phyloP scores from a whole-genome alignment of 2,113 vertebrate species.

The Chionis minor region DNA sequence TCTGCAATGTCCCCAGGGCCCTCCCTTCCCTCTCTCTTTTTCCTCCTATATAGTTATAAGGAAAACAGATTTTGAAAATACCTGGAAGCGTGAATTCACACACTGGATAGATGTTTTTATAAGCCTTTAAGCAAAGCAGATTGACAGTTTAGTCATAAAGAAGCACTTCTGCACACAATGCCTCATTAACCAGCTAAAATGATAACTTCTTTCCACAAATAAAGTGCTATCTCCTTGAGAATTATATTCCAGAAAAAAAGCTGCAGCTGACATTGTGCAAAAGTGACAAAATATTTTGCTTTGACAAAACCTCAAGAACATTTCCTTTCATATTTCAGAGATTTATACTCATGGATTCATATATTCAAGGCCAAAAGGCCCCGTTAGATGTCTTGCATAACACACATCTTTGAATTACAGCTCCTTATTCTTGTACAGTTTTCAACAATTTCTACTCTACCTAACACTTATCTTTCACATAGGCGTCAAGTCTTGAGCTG shows the following conservation, averaged over 20 bases:
- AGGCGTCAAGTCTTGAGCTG: background rate
- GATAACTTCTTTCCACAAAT: background rate
- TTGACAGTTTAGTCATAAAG: conserved; percentile 15
- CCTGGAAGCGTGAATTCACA: background rate
- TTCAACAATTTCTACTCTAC: background rate
- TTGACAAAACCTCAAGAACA: background rate
- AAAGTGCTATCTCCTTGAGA: background rate
- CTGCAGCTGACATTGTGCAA: background rate
- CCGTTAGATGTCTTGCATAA: background rate
- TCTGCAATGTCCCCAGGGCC: background rate
- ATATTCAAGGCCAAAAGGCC: conserved; percentile 7
- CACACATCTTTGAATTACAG: background rate
- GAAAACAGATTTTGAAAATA: conserved; percentile 37
- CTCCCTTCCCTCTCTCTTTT: background rate
- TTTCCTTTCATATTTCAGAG: conserved; percentile 1
- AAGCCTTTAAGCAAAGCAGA: conserved; percentile 16
- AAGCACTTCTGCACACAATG: background rate
- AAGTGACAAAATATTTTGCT: conserved; percentile 37
- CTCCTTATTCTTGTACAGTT: background rate
- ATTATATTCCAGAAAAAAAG: background rate
- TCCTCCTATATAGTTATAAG: background rate
- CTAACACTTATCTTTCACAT: background rate
- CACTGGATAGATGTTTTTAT: background rate
- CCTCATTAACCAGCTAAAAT: conserved; percentile 28
- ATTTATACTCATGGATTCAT: background rate